phyloP scores from a whole-genome alignment of 2,113 vertebrate genomes.

The Prunella himalayana region DNA sequence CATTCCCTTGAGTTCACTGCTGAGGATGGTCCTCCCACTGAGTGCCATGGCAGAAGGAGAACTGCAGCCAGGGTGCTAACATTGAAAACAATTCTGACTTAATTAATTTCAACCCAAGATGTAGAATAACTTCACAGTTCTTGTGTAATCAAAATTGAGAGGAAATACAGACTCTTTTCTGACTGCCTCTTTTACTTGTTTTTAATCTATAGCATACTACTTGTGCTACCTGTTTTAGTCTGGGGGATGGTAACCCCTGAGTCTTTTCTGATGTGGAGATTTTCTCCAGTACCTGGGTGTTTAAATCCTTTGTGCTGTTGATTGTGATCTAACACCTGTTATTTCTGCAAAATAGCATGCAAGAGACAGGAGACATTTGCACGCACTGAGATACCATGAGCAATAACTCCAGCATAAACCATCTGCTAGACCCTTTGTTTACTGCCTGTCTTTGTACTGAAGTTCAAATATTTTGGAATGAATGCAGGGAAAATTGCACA shows the following conservation, averaged over 20 bases:
- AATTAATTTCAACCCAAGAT: not conserved
- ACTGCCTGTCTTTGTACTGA: not conserved
- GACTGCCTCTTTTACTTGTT: not conserved
- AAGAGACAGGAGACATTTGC: not conserved
- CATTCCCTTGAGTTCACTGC: not conserved
- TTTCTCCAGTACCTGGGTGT: not conserved
- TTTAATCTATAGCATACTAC: not conserved
- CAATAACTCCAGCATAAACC: not conserved
- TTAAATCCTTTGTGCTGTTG: conserved; percentile 1
- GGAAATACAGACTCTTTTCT: not conserved
- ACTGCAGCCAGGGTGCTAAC: not conserved
- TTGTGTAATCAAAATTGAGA: not conserved
- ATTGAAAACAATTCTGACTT: not conserved
- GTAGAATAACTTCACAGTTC: not conserved
- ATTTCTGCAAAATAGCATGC: conserved; percentile 35
- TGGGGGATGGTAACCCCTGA: not conserved
- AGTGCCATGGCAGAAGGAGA: not conserved
- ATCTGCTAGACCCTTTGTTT: conserved; percentile 28
- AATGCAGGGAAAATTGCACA: not conserved
- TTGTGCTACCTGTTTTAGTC: not conserved
- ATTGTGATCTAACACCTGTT: conserved; percentile 29
- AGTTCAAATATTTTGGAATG: conserved; percentile 25
- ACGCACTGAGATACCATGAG: conserved; percentile 4
- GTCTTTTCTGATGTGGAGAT: conserved; percentile 32
- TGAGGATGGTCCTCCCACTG: not conserved